These are phyloP conservation scores for Drosophila prostipennis DNA, from an alignment of 2,888 invertebrate species.

Conservation along the genomic window DNA sequence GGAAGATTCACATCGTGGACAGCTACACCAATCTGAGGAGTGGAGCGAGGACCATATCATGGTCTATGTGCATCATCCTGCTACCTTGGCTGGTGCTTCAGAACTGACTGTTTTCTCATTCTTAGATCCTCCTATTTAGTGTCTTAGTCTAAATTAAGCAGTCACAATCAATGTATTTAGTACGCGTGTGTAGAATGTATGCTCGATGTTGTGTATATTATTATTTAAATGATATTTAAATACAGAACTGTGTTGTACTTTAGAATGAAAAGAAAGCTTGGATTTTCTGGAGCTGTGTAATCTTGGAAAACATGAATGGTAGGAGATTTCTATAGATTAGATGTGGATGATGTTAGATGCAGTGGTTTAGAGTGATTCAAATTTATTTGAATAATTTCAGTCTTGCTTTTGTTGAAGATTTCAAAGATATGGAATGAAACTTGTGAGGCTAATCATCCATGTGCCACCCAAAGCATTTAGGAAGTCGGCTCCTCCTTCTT, in stretches of 20 bases:
- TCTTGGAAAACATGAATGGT: no score
- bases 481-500: neutral
- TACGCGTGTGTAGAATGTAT: conserved; percentile 14
- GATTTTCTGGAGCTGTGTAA: no score
- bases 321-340: no score
- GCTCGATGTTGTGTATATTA: conserved; percentile 31
- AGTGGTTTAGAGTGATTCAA: neutral
- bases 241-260: conserved; percentile 40
- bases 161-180: conserved; percentile 32
- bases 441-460: no score
- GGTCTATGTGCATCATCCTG: conserved; percentile 14
- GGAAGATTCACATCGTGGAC: conserved; percentile 96
- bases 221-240: conserved; percentile 36
- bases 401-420: no score
- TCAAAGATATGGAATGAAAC: no score
- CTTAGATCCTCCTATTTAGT: conserved; percentile 33
- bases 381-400: neutral
- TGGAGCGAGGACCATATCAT: neutral
- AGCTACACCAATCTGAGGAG: conserved; percentile 82
- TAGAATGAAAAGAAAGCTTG: neutral
- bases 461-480: neutral
- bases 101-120: conserved; percentile 36
- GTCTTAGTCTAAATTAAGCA: conserved; percentile 30
- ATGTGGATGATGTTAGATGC: no score
- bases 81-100: conserved; percentile 18